These are phyloP conservation scores for Corythornis cristatus DNA, from an alignment of 2,113 vertebrate genomes.

Conservation along the genomic window DNA sequence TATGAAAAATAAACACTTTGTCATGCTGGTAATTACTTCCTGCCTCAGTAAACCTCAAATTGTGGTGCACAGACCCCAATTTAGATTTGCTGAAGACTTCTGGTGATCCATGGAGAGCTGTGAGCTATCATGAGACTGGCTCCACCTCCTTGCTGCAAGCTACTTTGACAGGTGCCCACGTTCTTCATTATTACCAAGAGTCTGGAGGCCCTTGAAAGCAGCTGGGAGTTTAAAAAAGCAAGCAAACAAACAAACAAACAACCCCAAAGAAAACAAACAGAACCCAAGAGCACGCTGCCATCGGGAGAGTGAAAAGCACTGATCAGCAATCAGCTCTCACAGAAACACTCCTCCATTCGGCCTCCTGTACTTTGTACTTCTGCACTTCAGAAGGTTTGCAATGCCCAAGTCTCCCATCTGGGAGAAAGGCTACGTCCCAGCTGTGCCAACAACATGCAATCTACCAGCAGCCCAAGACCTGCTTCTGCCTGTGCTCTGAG, in stretches of 20 bases:
- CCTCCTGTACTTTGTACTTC: background rate
- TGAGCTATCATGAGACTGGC: background rate
- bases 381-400: background rate
- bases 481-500: background rate
- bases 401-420: background rate
- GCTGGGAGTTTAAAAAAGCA: background rate
- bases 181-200: conserved; percentile 25
- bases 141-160: conserved; percentile 36
- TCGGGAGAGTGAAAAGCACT: background rate
- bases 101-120: conserved; percentile 29
- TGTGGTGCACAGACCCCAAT: background rate
- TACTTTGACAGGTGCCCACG: conserved; percentile 15
- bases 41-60: conserved; percentile 25
- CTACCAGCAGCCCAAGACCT: background rate
- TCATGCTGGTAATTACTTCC: background rate
- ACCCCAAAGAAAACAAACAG: background rate
- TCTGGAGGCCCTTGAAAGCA: conserved; percentile 32
- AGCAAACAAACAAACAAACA: background rate
- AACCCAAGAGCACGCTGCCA: background rate
- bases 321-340: background rate
- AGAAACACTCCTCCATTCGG: background rate
- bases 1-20: conserved; percentile 7
- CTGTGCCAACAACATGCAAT: background rate
- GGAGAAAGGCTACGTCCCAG: background rate
- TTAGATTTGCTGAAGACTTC: conserved; percentile 13